Base-by-base conservation (phyloP, 2,113 vertebrate species). In the Labrus mixtus region DNA sequence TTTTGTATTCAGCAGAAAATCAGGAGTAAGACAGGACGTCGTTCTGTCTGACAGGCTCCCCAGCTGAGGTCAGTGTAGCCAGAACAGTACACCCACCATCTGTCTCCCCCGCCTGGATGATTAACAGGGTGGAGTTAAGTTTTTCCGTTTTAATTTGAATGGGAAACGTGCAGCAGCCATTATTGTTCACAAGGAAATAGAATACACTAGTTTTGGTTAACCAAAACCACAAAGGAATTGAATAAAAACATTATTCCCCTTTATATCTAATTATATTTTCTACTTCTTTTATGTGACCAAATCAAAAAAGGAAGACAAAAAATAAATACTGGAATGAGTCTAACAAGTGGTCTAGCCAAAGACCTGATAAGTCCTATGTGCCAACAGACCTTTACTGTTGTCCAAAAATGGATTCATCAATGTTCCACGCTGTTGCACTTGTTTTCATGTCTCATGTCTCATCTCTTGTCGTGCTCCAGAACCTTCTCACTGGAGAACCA, bases 1-100 rank as follows among this genome's bases (percentile, higher is more conserved):
- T 62, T 62, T 68, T 84, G 37, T 62, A 74, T 79, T 79, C 23
- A 50, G 73, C 22, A 53, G 48, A 51, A 56, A 70, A 70, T 50
- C 36, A 36, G 66, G n/a, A 56, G 19, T n/a, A 15, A 68, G 54
- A 68, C 64, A 25, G 20, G 46, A 48, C 15, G 68, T 67, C 41
- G 16, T 36, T 39, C 12, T 46, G 73, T 71, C 70, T 73, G 78
- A 76, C 58, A 43, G 68, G 25, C 48, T 50, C 25, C 33, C 17
- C 10, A 36, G 23, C 74, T 3, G 58, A 83, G 68, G 60, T 77
- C 73, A 59, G 54, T 13, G 39, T 25, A 36, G 1, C 22, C 86
- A 36, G 45, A 20, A 6, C 7, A 7, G 48, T 33, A 19, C 43
- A 60, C 56, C 56, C 62, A 50, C 74, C 73, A 74, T 83, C 82